phyloP scores from a whole-genome alignment of 2,888 invertebrate genomes.

The Pristionchus fissidentatus region DNA sequence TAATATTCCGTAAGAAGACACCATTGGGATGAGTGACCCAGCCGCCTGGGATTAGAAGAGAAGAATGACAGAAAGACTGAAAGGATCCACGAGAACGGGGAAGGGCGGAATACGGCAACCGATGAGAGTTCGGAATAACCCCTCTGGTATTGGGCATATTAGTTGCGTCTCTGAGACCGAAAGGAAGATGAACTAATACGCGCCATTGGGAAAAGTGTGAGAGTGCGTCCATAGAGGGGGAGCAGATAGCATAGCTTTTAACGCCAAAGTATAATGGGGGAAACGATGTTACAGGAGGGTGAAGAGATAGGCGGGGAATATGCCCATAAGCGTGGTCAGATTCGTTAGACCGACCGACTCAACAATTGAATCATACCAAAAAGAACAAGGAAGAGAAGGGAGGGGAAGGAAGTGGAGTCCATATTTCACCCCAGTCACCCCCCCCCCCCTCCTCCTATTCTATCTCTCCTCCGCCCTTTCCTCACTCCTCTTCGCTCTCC shows the following conservation, averaged over 20 bases:
- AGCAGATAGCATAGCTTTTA: not conserved
- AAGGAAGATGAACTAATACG: not conserved
- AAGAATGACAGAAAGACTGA: not conserved
- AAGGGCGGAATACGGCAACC: not conserved
- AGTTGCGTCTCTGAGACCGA: not conserved
- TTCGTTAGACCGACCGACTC: not conserved
- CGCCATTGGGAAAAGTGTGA: not conserved
- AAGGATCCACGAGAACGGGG: not conserved
- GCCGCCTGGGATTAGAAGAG: not conserved
- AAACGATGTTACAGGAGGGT: not conserved
- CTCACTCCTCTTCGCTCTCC: not conserved
- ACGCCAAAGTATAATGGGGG: not conserved
- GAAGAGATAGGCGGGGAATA: not conserved
- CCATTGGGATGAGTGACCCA: not conserved
- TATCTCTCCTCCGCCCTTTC: not conserved
- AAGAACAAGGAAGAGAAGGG: not conserved
- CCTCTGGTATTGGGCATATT: slow-evolving; percentile 20
- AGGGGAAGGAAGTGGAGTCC: not conserved
- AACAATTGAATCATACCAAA: slow-evolving; percentile 24
- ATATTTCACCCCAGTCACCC: slow-evolving; percentile 6
- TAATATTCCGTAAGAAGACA: slow-evolving; percentile 25
- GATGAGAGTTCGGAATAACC: not conserved
- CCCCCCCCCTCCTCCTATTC: not conserved
- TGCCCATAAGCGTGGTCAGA: not conserved
- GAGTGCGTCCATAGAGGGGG: not conserved